Evolutionary conservation across 1,140 invertebrate species (phyloP).

Genomic region (Pseudomyrmex sp.): DNA sequence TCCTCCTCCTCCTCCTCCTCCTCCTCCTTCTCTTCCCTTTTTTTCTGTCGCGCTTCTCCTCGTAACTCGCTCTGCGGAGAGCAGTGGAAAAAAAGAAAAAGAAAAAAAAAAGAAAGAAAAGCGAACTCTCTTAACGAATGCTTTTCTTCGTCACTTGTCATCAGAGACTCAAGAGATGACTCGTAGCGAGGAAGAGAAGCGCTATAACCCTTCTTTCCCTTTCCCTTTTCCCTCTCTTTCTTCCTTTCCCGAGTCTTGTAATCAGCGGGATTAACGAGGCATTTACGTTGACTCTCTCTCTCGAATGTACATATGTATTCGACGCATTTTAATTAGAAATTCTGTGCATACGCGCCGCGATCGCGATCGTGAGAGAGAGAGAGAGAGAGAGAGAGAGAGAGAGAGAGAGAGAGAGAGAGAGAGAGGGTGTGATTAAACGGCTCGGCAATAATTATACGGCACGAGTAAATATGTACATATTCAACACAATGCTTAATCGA

Average conservation of each 20-base stretch:
- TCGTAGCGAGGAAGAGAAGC: not conserved
- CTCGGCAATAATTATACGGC: constrained; percentile 21
- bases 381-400: constrained; percentile 4
- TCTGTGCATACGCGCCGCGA: not conserved
- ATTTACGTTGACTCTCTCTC: constrained; percentile 44
- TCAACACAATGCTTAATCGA: not conserved
- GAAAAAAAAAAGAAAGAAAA: constrained; percentile 37
- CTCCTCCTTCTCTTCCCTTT: not conserved
- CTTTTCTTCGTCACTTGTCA: constrained; percentile 67
- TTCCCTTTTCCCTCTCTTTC: no score
- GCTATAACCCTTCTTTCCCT: not conserved
- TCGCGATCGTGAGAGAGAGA: not conserved
- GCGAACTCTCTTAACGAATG: constrained; percentile 66
- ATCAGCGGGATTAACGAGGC: constrained; percentile 68
- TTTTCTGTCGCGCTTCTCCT: constrained; percentile 1
- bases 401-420: not conserved
- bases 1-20: not conserved
- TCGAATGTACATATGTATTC: constrained; percentile 23
- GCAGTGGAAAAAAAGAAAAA: not conserved
- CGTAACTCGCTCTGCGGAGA: constrained; percentile 39
- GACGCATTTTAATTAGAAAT: constrained; percentile 57
- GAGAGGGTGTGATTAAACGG: constrained; percentile 28
- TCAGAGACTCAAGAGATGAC: constrained; percentile 20
- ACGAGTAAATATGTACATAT: constrained; percentile 1
- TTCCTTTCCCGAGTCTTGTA: constrained; percentile 39